These are phyloP conservation scores for Musca vetustissima DNA, from an alignment of 1,140 invertebrate genomes.

Conservation along the genomic window DNA sequence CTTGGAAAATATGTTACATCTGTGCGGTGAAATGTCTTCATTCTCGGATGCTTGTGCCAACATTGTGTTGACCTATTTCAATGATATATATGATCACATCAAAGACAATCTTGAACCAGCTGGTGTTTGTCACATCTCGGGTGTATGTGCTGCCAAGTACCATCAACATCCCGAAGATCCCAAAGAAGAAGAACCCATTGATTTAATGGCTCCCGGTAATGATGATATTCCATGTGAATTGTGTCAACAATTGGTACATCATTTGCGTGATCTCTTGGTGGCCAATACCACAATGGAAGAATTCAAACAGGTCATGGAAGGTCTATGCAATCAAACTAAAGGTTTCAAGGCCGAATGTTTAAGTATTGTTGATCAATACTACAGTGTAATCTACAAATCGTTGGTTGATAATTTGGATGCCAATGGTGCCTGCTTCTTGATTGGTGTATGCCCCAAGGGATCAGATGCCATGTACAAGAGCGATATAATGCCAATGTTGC, in stretches of 20 bases:
- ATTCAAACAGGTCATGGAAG: constrained; percentile 75
- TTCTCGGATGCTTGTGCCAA: constrained; percentile 78
- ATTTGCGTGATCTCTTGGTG: constrained; percentile 76
- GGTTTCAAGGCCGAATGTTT: constrained; percentile 68
- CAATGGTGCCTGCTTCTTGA: constrained; percentile 67
- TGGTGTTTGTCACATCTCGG: constrained; percentile 73
- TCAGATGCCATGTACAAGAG: constrained; percentile 23
- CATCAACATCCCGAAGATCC: constrained; percentile 65
- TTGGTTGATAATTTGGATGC: constrained; percentile 70
- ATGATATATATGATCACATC: constrained; percentile 66
- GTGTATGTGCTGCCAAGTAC: constrained; percentile 67
- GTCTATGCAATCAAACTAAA: constrained; percentile 78
- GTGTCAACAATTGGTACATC: constrained; percentile 77
- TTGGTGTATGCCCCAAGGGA: constrained; percentile 67
- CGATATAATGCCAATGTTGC: constrained; percentile 50
- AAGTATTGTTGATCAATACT: constrained; percentile 76
- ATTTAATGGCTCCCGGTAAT: constrained; percentile 43
- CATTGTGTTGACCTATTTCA: constrained; percentile 70
- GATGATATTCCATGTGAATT: constrained; percentile 82
- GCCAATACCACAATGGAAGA: constrained; percentile 84
- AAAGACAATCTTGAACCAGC: constrained; percentile 65
- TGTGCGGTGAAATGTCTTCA: constrained; percentile 68
- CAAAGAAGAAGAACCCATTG: constrained; percentile 57
- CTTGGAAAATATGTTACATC: constrained; percentile 60
- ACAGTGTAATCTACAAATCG: constrained; percentile 70